phyloP scores from a whole-genome alignment of 2,113 vertebrate genomes.

The Cyprinodon variegatus region DNA sequence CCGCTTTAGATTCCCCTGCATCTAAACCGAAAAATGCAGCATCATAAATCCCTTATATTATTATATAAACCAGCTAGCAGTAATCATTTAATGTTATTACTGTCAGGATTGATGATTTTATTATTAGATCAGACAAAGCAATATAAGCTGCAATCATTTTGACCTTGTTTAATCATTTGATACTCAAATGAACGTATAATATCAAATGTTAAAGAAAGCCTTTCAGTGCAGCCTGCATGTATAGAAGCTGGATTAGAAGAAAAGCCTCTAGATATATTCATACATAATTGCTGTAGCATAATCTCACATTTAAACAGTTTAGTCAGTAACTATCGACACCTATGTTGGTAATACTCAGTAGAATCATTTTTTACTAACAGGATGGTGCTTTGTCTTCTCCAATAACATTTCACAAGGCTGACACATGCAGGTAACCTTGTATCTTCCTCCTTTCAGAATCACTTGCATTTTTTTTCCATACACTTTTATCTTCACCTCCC shows the following conservation, averaged over 20 bases:
- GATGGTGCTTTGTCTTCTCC: neutral
- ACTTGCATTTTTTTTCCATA: neutral
- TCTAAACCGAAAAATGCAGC: neutral
- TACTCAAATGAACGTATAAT: neutral
- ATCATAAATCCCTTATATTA: constrained; percentile 9
- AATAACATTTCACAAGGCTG: neutral
- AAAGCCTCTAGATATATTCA: neutral
- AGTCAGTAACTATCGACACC: neutral
- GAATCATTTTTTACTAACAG: neutral
- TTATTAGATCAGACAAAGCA: neutral
- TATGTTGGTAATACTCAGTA: neutral
- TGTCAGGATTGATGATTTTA: neutral
- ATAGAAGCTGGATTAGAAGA: neutral
- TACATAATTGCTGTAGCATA: too few relatives aligned
- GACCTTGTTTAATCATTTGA: neutral
- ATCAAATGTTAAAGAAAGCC: neutral
- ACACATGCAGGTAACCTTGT: neutral
- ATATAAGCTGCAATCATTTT: neutral
- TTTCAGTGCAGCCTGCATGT: neutral
- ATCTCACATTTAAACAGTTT: too few relatives aligned
- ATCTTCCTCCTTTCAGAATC: too few relatives aligned
- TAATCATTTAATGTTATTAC: neutral
- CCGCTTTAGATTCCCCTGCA: neutral
- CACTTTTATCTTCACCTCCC: neutral
- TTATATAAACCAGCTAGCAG: neutral